Conservation (phyloP, 2,888 invertebrate species). For the Trichopria drosophilae region DNA sequence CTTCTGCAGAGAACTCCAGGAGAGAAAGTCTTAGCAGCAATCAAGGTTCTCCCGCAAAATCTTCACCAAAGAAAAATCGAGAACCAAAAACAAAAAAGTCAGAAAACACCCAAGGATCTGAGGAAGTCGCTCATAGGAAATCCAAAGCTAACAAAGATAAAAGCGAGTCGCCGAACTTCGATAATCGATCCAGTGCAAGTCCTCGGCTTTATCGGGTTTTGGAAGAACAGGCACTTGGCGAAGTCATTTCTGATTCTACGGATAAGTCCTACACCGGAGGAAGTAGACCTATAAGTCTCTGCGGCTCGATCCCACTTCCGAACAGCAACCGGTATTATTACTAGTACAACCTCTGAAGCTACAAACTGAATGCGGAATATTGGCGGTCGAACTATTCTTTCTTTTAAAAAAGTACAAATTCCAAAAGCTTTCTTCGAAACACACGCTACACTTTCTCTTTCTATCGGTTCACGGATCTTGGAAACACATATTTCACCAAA, state of each 20-base stretch:
- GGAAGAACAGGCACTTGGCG: constrained; percentile 55
- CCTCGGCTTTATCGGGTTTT: constrained; percentile 56
- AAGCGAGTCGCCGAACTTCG: constrained; percentile 42
- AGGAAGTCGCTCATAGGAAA: constrained; percentile 20
- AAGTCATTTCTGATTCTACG: constrained; percentile 45
- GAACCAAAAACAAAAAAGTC: constrained; percentile 41
- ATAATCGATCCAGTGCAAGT: constrained; percentile 46
- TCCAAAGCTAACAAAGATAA: constrained; percentile 43
- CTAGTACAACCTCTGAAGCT: too few relatives aligned
- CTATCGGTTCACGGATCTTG: too few relatives aligned
- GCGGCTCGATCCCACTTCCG: constrained; percentile 45
- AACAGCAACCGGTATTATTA: constrained; percentile 50
- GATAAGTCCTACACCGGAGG: constrained; percentile 47
- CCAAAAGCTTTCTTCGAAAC: constrained; percentile 11
- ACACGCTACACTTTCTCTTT: too few relatives aligned
- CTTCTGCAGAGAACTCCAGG: constrained; percentile 49
- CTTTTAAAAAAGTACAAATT: neutral
- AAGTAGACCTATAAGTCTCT: constrained; percentile 44
- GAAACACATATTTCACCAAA: too few relatives aligned
- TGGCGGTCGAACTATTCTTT: neutral
- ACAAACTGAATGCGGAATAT: too few relatives aligned
- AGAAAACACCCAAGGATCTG: neutral
- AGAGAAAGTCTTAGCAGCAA: constrained; percentile 49
- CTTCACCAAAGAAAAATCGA: constrained; percentile 49
- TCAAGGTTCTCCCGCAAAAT: constrained; percentile 49